phyloP scores from a whole-genome alignment of 2,888 invertebrate genomes.

The Diaprepes abbreviatus region DNA sequence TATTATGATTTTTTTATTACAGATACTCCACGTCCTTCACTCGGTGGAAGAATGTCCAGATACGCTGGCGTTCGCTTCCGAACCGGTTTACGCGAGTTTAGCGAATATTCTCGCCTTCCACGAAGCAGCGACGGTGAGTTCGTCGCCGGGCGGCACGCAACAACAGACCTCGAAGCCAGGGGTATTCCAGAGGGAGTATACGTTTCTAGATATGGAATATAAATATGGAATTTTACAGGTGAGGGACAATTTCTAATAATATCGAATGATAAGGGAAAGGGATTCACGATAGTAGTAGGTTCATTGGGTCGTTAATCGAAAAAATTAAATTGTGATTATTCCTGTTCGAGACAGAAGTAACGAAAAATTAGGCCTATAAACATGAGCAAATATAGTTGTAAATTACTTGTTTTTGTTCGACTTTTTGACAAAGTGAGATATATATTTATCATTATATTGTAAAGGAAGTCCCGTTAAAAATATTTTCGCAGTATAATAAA shows the following conservation, averaged over 20 bases:
- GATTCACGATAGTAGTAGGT: too few relatives aligned
- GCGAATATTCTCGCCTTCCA: constrained; percentile 90
- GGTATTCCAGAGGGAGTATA: constrained; percentile 83
- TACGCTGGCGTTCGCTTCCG: constrained; percentile 94
- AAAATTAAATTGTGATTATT: too few relatives aligned
- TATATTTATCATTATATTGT: too few relatives aligned
- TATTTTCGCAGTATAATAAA: too few relatives aligned
- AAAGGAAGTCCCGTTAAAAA: too few relatives aligned
- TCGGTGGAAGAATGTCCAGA: constrained; percentile 86
- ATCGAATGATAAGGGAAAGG: too few relatives aligned
- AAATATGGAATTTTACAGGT: constrained; percentile 96
- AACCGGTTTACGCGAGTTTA: constrained; percentile 89
- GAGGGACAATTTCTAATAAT: constrained; percentile 52
- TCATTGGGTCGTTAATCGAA: too few relatives aligned
- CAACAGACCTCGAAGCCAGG: constrained; percentile 68
- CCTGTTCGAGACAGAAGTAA: too few relatives aligned
- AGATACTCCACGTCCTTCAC: constrained; percentile 77
- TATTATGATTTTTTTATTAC: constrained; percentile 9
- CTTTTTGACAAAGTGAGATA: too few relatives aligned
- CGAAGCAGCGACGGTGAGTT: constrained; percentile 69
- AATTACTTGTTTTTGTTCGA: too few relatives aligned
- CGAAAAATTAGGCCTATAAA: too few relatives aligned
- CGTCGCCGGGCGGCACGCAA: constrained; percentile 57
- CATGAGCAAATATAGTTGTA: too few relatives aligned
- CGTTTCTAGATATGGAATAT: constrained; percentile 92